Percentiles rank a stretch among this genome's conserved stretches.
Conservation (phyloP, 2,888 invertebrate genomes). For the Eremobia ochroleuca region DNA sequence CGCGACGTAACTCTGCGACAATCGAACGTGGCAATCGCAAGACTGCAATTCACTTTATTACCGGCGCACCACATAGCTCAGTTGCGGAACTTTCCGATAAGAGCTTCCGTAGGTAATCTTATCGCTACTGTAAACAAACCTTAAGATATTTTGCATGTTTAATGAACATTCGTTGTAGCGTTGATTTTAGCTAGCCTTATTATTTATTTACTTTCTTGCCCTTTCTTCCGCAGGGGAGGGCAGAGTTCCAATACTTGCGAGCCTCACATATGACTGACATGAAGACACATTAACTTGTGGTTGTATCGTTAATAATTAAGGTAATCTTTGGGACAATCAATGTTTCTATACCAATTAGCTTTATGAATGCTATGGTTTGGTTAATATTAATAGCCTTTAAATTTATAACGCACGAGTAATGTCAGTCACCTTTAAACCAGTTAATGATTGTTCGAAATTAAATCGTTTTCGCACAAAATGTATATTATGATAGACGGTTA, state of each 20-base stretch:
- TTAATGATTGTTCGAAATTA: slow-evolving; percentile 44
- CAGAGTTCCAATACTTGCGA: slow-evolving; percentile 32
- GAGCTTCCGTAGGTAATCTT: slow-evolving; percentile 62
- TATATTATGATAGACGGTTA: slow-evolving; percentile 44
- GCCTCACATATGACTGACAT: slow-evolving; percentile 22
- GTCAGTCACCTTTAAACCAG: slow-evolving; percentile 31
- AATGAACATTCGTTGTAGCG: slow-evolving; percentile 69
- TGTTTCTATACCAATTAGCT: slow-evolving; percentile 17
- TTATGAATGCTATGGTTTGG: slow-evolving; percentile 1
- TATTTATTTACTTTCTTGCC: slow-evolving; percentile 54
- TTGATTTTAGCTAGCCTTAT: slow-evolving; percentile 49
- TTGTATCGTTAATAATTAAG: slow-evolving; percentile 37
- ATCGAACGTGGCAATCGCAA: slow-evolving; percentile 55
- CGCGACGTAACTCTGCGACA: slow-evolving; percentile 51
- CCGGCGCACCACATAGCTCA: slow-evolving; percentile 51
- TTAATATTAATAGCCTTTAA: slow-evolving; percentile 24
- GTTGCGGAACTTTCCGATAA: slow-evolving; percentile 67
- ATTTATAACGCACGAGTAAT: slow-evolving; percentile 40
- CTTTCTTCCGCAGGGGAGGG: slow-evolving; percentile 26
- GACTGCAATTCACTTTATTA: slow-evolving; percentile 61
- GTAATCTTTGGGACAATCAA: slow-evolving; percentile 5
- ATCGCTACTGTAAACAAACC: slow-evolving; percentile 62
- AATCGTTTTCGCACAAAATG: slow-evolving; percentile 47
- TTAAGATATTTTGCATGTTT: slow-evolving; percentile 70
- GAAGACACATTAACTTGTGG: slow-evolving; percentile 15